Evolutionary conservation across 2,797 vertebrate genomes (phyloP).

Genomic region (Eremophila alpestris): DNA sequence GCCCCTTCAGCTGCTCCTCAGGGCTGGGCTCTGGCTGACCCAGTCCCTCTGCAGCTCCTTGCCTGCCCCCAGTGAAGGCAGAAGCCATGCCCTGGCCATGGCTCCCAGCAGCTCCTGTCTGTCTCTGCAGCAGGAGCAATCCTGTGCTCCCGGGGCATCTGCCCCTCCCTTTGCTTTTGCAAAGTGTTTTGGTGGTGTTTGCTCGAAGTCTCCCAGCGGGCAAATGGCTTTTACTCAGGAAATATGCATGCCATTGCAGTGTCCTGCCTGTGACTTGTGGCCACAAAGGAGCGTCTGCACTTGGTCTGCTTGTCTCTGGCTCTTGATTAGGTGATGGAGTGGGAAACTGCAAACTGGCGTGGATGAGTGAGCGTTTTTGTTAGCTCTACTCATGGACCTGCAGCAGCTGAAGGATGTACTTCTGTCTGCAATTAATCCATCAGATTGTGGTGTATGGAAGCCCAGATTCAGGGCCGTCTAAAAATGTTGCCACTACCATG

Average conservation of each 20-base stretch:
- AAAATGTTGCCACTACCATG: background rate
- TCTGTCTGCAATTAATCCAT: background rate
- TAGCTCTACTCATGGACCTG: background rate
- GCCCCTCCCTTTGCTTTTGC: background rate
- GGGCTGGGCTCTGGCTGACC: background rate
- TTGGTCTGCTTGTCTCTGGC: background rate
- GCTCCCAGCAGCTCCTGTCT: background rate
- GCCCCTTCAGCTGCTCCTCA: background rate
- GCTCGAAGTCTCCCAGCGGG: background rate
- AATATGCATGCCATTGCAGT: accelerated
- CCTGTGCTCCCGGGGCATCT: accelerated
- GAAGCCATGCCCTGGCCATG: accelerated
- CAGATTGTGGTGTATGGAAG: background rate
- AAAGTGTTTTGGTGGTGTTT: background rate
- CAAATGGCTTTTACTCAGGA: background rate
- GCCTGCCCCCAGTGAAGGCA: background rate
- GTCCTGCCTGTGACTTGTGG: background rate
- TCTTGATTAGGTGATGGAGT: background rate
- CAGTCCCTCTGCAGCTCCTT: background rate
- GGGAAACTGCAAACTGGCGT: background rate
- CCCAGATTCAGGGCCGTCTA: accelerated
- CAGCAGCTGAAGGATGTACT: background rate
- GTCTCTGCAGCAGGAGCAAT: background rate
- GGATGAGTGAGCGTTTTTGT: background rate
- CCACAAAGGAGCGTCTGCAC: background rate